Evolutionary conservation across 2,797 vertebrate species (phyloP).

Genomic region (Rhincodon typus): DNA sequence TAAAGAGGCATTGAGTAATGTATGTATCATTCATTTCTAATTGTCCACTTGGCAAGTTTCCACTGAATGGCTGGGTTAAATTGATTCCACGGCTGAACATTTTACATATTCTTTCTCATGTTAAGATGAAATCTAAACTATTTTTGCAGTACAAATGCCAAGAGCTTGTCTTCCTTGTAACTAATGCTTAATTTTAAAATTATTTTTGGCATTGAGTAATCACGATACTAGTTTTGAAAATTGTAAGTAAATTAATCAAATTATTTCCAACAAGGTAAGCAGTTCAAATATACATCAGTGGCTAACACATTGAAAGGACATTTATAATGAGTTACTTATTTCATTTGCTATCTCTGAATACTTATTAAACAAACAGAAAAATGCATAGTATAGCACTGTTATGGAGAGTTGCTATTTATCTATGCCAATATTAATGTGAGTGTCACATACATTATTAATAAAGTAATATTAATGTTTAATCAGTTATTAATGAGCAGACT

Average conservation of each 20-base stretch:
- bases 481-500: background rate
- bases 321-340: background rate
- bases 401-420: background rate
- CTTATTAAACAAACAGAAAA: slow-evolving; percentile 12
- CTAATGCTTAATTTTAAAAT: background rate
- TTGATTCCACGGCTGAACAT: background rate
- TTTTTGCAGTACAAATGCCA: background rate
- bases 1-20: background rate
- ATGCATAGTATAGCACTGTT: background rate
- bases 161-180: background rate
- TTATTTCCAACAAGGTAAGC: background rate
- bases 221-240: background rate
- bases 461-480: background rate
- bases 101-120: background rate
- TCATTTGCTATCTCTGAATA: background rate
- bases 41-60: background rate
- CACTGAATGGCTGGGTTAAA: background rate
- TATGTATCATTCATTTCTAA: background rate
- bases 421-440: background rate
- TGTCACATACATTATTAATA: background rate
- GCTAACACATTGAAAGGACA: background rate
- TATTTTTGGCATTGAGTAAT: background rate
- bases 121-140: background rate
- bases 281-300: background rate
- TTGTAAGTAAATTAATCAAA: background rate